A percentile compares a stretch with the other conserved stretches of the same genome.
Evolutionary conservation across 2,113 vertebrate genomes (phyloP).

Genomic region (Sphaerodactylus townsendi): DNA sequence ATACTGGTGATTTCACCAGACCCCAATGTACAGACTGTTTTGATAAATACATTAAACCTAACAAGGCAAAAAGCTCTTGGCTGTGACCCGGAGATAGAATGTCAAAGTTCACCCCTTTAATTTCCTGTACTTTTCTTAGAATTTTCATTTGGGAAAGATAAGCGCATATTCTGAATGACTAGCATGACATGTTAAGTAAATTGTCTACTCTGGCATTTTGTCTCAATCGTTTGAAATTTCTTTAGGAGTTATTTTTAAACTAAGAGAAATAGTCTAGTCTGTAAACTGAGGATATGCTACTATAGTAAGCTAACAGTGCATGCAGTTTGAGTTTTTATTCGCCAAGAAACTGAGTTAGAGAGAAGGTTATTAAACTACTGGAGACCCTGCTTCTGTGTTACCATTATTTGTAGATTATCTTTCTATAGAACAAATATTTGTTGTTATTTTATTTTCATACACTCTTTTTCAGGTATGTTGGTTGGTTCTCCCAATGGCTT

Average conservation of each 20-base stretch:
- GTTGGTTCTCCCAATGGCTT: too few species aligned
- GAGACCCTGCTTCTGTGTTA: background rate
- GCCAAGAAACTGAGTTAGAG: background rate
- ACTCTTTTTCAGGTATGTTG: too few species aligned
- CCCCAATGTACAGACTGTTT: background rate
- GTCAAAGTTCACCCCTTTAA: slow-evolving; percentile 34
- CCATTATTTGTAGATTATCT: background rate
- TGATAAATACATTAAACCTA: slow-evolving; percentile 1
- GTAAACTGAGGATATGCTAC: background rate
- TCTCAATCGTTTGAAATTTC: slow-evolving; percentile 32
- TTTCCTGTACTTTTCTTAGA: slow-evolving; percentile 39
- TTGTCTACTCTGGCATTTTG: slow-evolving; percentile 7
- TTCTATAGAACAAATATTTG: background rate
- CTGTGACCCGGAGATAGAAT: background rate
- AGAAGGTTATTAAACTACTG: background rate
- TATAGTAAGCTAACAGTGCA: background rate
- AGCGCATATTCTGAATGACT: slow-evolving; percentile 23
- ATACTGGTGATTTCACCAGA: slow-evolving; percentile 14
- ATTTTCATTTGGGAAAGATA: slow-evolving; percentile 53
- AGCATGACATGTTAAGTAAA: slow-evolving; percentile 18
- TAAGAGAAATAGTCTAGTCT: slow-evolving; percentile 15
- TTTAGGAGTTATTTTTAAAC: slow-evolving; percentile 17
- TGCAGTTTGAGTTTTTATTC: background rate
- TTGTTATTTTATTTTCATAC: background rate
- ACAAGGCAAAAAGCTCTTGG: slow-evolving; percentile 6